These are phyloP conservation scores for Euplagia quadripunctaria DNA, from an alignment of 2,888 invertebrate species.

Conservation along the genomic window DNA sequence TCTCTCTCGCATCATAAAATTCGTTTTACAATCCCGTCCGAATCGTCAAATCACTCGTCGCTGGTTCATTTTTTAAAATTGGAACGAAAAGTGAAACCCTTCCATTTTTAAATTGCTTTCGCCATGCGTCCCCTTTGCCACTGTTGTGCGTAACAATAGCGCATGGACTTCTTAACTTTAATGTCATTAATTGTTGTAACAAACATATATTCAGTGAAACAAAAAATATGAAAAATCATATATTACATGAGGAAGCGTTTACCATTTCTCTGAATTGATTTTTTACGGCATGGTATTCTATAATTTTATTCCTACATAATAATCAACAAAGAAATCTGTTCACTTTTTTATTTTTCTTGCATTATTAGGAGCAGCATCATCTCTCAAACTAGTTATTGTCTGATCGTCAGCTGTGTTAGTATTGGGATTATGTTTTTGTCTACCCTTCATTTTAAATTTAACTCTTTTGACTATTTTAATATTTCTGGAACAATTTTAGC, in stretches of 20 bases:
- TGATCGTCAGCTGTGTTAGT: constrained; percentile 83
- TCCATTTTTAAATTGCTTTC: constrained; percentile 85
- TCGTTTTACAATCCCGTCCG: constrained; percentile 78
- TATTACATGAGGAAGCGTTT: neutral
- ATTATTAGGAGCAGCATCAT: constrained; percentile 45
- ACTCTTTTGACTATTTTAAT: constrained; percentile 87
- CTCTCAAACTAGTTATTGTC: constrained; percentile 61
- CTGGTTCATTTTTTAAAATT: constrained; percentile 84
- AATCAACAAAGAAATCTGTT: constrained; percentile 14
- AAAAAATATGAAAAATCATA: neutral
- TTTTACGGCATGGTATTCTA: neutral
- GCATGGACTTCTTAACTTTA: constrained; percentile 60
- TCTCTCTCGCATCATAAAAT: constrained; percentile 72
- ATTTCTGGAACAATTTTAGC: constrained; percentile 82
- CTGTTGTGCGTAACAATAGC: constrained; percentile 69
- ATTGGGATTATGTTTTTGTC: constrained; percentile 79
- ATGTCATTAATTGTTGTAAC: constrained; percentile 54
- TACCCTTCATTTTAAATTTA: constrained; percentile 85
- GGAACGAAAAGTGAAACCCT: constrained; percentile 84
- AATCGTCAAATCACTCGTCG: constrained; percentile 84
- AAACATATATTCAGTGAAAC: constrained; percentile 31
- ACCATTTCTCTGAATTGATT: neutral
- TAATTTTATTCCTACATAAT: neutral
- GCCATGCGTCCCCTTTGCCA: constrained; percentile 83
- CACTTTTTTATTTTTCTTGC: constrained; percentile 29